A percentile compares a stretch with the other conserved stretches of the same genome.
phyloP scores from a whole-genome alignment of 2,888 invertebrate genomes.

The Macropis europaea region DNA sequence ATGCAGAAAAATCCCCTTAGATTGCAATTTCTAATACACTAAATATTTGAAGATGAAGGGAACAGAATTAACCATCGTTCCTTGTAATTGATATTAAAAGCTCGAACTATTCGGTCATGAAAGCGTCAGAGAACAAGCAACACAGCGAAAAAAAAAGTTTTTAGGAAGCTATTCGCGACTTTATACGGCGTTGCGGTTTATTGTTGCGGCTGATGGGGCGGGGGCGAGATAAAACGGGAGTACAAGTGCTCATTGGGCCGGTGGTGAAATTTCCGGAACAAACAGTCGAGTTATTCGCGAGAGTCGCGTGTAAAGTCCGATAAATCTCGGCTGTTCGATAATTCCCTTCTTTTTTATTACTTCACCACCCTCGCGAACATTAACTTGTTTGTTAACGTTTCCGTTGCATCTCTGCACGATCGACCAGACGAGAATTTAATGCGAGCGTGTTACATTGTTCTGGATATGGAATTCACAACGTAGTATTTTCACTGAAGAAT shows the following conservation, averaged over 20 bases:
- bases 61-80: background rate
- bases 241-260: constrained; percentile 34
- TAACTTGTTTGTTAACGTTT: background rate
- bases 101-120: background rate
- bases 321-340: constrained; percentile 23
- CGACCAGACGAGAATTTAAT: no score
- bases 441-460: no score
- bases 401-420: background rate
- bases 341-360: background rate
- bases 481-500: no score
- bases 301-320: constrained; percentile 4
- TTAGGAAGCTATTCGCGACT: constrained; percentile 19
- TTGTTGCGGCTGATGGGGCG: constrained; percentile 39
- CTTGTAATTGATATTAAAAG: constrained; percentile 22
- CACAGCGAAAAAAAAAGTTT: constrained; percentile 12
- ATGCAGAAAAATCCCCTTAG: no score
- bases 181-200: constrained; percentile 29
- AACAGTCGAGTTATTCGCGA: constrained; percentile 16
- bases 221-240: constrained; percentile 26
- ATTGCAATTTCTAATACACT: no score
- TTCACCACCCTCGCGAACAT: background rate
- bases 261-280: constrained; percentile 33
- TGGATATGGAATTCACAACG: no score
- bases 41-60: background rate
- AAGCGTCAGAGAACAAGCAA: constrained; percentile 4